Evolutionary conservation across 2,797 vertebrate species (phyloP).

Genomic region (Apogon talboti): DNA sequence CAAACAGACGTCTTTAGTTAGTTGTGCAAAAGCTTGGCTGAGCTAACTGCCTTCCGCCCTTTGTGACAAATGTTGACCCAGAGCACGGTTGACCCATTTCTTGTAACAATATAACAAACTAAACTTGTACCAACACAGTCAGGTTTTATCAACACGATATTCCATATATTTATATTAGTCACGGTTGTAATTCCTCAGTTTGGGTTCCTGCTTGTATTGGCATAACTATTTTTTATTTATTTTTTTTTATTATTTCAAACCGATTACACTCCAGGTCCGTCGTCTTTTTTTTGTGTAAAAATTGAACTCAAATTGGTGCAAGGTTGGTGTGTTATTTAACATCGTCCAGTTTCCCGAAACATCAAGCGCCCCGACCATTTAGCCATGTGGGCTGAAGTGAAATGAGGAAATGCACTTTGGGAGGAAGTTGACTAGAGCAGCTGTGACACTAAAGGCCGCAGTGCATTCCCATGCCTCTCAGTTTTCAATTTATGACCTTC

Average conservation of each 20-base stretch:
- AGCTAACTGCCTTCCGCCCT: constrained; percentile 71
- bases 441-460: constrained; percentile 76
- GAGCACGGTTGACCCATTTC: constrained; percentile 39
- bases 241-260: constrained; percentile 7
- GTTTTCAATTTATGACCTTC: constrained; percentile 79
- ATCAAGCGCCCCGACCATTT: too few species aligned
- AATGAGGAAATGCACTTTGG: constrained; percentile 75
- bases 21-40: constrained; percentile 12
- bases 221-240: constrained; percentile 6
- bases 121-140: background rate
- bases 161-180: background rate
- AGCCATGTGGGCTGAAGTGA: constrained; percentile 66
- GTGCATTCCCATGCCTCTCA: constrained; percentile 75
- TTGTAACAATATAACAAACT: constrained; percentile 3
- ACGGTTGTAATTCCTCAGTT: background rate
- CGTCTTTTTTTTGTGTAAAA: constrained; percentile 20
- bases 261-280: constrained; percentile 15
- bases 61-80: constrained; percentile 65
- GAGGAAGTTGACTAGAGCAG: constrained; percentile 79
- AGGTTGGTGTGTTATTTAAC: constrained; percentile 52
- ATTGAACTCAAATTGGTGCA: constrained; percentile 30
- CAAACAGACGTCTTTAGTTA: constrained; percentile 14
- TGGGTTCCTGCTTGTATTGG: background rate
- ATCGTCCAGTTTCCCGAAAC: constrained; percentile 32
- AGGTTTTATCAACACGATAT: background rate